Base-by-base conservation (phyloP, 2,113 vertebrate genomes). In the Salvator merianae region DNA sequence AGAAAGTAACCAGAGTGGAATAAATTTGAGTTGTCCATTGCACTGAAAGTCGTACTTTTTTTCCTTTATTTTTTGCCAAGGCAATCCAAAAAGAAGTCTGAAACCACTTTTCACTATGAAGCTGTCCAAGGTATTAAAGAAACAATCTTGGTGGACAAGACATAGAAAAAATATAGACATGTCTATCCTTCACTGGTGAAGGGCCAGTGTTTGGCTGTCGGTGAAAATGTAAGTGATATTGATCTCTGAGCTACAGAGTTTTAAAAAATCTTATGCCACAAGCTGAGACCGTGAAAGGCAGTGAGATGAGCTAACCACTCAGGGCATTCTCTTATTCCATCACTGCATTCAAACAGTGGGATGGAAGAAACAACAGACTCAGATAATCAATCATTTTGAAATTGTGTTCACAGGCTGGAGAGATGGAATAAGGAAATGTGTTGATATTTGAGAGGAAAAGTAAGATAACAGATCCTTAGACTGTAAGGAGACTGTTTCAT, bases 381-480 rank as follows among this genome's bases (percentile, higher is more conserved):
- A 28, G 55, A 63, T 30, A 86, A 83, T 81, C 68, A 71, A 55
- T 86, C 38, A 90, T 87, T 87, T 83, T 88, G 68, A 91, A 89
- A 87, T 28, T 80, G 16, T 5, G 3, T 24, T 89, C 0, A 0
- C 70, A 53, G 59, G 72, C 55, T 59, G 55, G 32, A 38, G 62
- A 81, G 79, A 91, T 81, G 62, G 81, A 90, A 84, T 40, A 79
- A 77, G 76, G 83, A 87, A 93, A 40, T 88, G 55, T 78, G 65
- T 79, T 40, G 79, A 92, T 70, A 89, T 38, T 76, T 83, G 85
- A 93, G 80, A 91, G 62, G 82, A 26, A 88, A 87, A 92, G 87
- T 88, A 76, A 85, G 66, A 85, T 85, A 93, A 82, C 84, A 94
- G 91, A 84, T 81, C 38, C 10, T 38, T 72, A 32, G 68, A 79